Conservation (phyloP, 2,113 vertebrate genomes). For the Taxidea taxus region DNA sequence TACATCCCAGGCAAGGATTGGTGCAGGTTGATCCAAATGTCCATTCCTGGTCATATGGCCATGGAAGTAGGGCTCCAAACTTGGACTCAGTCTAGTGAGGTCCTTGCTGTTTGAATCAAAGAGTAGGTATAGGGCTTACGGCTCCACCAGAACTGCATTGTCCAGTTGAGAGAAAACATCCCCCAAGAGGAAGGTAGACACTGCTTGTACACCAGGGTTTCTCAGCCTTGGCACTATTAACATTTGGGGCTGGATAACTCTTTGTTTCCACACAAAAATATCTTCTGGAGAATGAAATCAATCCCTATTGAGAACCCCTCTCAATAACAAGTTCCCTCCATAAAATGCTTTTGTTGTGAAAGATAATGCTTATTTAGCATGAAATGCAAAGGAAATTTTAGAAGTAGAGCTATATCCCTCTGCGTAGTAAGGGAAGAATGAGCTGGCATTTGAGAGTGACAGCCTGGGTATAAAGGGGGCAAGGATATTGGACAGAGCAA, state of each 20-base stretch:
- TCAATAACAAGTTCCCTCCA: not conserved
- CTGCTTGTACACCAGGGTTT: not conserved
- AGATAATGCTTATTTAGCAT: not conserved
- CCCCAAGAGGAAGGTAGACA: not conserved
- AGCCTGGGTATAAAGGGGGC: not conserved
- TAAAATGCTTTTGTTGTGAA: not conserved
- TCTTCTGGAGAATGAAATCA: not conserved
- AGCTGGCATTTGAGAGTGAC: not conserved
- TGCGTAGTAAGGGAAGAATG: not conserved
- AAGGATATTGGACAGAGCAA: not conserved
- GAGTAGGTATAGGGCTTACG: not conserved
- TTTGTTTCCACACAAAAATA: not conserved
- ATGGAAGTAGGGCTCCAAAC: not conserved
- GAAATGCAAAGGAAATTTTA: not conserved
- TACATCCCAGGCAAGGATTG: not conserved
- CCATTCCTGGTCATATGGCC: not conserved
- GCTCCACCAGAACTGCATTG: not conserved
- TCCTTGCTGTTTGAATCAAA: not conserved
- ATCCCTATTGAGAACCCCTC: not conserved
- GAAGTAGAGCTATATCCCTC: not conserved
- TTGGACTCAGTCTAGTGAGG: not conserved
- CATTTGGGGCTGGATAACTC: not conserved
- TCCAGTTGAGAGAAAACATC: not conserved
- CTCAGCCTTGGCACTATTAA: not conserved
- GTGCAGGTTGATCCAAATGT: not conserved